Evolutionary conservation across 2,888 invertebrate species (phyloP).

Genomic region (Fragum sueziense): DNA sequence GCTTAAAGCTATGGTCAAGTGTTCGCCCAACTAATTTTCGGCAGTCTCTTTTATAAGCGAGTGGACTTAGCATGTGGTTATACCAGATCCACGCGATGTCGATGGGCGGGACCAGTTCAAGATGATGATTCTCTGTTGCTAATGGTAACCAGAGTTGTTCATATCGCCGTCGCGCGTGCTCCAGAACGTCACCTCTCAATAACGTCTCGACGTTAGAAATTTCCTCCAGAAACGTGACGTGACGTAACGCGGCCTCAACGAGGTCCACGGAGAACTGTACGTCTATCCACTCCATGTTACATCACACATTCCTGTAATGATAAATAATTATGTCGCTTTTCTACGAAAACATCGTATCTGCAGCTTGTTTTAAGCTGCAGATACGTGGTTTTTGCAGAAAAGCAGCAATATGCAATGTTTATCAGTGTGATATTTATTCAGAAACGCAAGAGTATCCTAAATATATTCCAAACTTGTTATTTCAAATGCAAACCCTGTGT

Average conservation of each 20-base stretch:
- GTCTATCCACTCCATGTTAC: conserved; percentile 40
- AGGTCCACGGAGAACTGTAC: conserved; percentile 51
- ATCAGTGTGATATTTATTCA: no score
- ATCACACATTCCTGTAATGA: not conserved
- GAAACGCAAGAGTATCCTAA: not conserved
- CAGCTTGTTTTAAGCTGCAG: no score
- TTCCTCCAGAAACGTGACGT: conserved; percentile 46
- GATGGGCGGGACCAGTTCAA: conserved; percentile 41
- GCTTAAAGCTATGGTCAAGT: conserved; percentile 37
- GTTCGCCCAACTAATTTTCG: conserved; percentile 36
- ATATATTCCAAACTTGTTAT: not conserved
- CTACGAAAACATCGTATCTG: no score
- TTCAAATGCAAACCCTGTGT: no score
- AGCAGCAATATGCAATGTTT: not conserved
- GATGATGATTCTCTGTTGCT: conserved; percentile 32
- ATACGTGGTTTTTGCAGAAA: not conserved
- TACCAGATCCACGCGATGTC: conserved; percentile 57
- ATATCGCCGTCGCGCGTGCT: conserved; percentile 41
- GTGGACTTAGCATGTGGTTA: conserved; percentile 47
- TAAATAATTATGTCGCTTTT: not conserved
- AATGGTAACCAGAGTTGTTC: conserved; percentile 57
- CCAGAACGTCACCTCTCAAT: conserved; percentile 24
- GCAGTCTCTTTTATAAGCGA: conserved; percentile 54
- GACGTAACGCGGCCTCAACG: conserved; percentile 34
- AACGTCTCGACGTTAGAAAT: conserved; percentile 40